phyloP scores from a whole-genome alignment of 2,113 vertebrate species.

The Callorhinus ursinus region DNA sequence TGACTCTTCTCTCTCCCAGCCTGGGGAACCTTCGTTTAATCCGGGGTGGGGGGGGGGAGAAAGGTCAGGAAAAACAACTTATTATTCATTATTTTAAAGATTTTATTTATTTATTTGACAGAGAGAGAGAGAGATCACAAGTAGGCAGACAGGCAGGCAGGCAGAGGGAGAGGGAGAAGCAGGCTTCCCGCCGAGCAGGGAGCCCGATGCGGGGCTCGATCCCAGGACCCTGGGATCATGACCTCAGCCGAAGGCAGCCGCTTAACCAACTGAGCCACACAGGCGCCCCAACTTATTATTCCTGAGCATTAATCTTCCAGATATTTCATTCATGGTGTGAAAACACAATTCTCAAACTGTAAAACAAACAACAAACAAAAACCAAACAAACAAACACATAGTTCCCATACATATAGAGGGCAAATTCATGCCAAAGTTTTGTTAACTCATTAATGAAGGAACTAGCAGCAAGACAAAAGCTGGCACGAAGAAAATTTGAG shows the following conservation, averaged over 20 bases:
- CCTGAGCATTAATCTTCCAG: background rate
- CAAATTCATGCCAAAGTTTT: background rate
- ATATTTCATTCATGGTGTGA: background rate
- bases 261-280: no score
- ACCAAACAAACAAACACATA: background rate
- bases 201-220: no score
- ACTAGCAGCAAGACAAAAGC: background rate
- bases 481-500: slow-evolving; percentile 13
- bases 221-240: no score
- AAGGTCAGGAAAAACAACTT: background rate
- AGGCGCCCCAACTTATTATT: no score
- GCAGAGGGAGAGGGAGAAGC: no score
- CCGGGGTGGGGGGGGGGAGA: background rate
- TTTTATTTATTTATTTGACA: no score
- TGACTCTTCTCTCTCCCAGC: background rate
- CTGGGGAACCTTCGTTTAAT: background rate
- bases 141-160: no score
- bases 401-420: background rate
- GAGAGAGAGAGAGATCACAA: no score
- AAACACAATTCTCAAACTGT: background rate
- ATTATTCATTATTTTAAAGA: background rate
- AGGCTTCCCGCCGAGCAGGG: no score
- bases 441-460: slow-evolving; percentile 1
- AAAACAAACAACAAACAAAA: background rate
- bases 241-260: no score